Base-by-base conservation (phyloP, 2,888 invertebrate genomes). In the Drosophila meridiana region DNA sequence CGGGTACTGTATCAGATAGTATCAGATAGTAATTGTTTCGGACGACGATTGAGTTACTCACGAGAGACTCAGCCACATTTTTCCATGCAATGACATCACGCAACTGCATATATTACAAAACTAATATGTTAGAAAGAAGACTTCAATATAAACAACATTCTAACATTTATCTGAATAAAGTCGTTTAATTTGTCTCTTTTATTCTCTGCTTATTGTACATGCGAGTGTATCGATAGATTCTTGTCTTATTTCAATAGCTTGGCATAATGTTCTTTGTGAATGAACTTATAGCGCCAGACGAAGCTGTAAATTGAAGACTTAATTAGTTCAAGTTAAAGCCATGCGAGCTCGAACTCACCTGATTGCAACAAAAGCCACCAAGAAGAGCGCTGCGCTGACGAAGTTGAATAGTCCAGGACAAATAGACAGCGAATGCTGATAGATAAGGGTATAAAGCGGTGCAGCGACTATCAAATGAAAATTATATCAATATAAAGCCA, bases 361-460 rank as follows among this genome's bases (percentile, higher is more conserved):
- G 60, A 92, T 67, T n/a, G 91, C 85, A 5, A 90, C 67, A 28
- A 90, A 91, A 7, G 90, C 84, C 26, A 92, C 69, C 0, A 84
- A 62, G 75, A 93, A 94, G 13, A 95, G 80, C 0, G 88, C 92
- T 14, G 94, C 93, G 61, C 95, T 94, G 3, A 96, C 87, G 45
- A 95, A 92, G 86, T 95, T 95, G 69, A 95, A 94, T 0, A 94
- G 92, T 0, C 95, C 95, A 0, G 96, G 95, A 84, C 94, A 94
- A 0, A 91, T 92, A 0, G 92, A 78, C 43, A 96, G 89, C 0
- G 96, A 95, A 3, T 88, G 83, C 58, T 94, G 94, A 82, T 96
- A 97, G n/a, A 96, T 91, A 0, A 94, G 90, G 43, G 95, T 95
- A 91, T 95, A 97, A 0, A 96, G 73, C 0, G 96, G 94, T 1